Evolutionary conservation across 1,140 invertebrate genomes (phyloP).

Genomic region (Pachyrhynchus sulphureomaculatus): DNA sequence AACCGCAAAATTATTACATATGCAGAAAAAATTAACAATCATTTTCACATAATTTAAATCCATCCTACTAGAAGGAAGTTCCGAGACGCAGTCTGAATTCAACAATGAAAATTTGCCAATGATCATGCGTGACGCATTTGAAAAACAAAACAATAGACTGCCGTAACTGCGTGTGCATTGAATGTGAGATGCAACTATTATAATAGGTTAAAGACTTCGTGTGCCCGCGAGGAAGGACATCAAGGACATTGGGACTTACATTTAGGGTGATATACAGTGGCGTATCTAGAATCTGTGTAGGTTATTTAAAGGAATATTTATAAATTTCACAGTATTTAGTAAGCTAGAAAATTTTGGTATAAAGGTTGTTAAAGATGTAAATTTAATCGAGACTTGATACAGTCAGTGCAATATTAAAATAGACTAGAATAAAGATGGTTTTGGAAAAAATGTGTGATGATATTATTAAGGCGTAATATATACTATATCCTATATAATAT

Average conservation of each 20-base stretch:
- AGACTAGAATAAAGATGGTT: too few species aligned
- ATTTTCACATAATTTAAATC: too few species aligned
- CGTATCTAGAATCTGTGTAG: background rate
- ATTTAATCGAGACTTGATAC: too few species aligned
- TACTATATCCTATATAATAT: too few species aligned
- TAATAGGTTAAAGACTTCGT: conserved; percentile 31
- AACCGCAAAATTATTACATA: too few species aligned
- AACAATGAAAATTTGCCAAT: background rate
- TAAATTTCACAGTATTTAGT: background rate
- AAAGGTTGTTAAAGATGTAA: too few species aligned
- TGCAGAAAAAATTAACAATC: too few species aligned
- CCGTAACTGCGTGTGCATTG: conserved; percentile 20
- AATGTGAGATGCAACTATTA: conserved; percentile 26
- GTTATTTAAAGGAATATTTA: background rate
- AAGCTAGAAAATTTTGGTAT: too few species aligned
- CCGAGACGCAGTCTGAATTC: background rate
- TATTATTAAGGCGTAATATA: too few species aligned
- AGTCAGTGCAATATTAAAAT: too few species aligned
- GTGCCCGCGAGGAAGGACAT: conserved; percentile 12
- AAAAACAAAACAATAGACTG: conserved; percentile 22
- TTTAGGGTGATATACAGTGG: background rate
- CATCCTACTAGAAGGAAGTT: conserved; percentile 2
- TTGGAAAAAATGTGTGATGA: too few species aligned
- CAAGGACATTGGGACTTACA: conserved; percentile 16
- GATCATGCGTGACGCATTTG: conserved; percentile 16